A percentile compares a stretch with the other conserved stretches of the same genome.
Conservation (phyloP, 2,797 vertebrate genomes). For the Myripristis jacobus region DNA sequence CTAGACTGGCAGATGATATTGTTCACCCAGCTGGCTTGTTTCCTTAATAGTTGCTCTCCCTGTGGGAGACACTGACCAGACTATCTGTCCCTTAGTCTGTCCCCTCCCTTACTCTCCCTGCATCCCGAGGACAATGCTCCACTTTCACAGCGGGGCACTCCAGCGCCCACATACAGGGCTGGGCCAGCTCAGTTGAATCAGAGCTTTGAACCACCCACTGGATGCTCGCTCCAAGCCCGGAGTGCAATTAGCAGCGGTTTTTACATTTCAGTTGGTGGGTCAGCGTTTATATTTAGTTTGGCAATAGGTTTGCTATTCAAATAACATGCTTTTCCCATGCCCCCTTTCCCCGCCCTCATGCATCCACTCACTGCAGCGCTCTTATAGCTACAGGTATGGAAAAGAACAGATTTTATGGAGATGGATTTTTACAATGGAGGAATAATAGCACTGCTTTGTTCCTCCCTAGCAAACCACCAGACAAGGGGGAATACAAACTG, state of each 20-base stretch:
- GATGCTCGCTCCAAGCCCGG: constrained; percentile 64
- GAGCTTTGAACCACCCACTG: constrained; percentile 83
- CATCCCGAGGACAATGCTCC: constrained; percentile 70
- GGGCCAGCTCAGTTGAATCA: constrained; percentile 67
- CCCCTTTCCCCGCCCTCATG: constrained; percentile 50
- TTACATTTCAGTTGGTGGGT: constrained; percentile 73
- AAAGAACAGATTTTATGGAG: constrained; percentile 76
- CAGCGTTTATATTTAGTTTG: constrained; percentile 79
- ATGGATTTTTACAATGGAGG: constrained; percentile 62
- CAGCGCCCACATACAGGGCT: constrained; percentile 72
- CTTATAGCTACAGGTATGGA: constrained; percentile 74
- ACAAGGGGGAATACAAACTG: constrained; percentile 54
- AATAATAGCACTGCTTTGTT: constrained; percentile 73
- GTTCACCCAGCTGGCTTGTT: background rate
- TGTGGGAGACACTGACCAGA: constrained; percentile 57
- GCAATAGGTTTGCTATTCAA: constrained; percentile 72
- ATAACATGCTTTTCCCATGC: constrained; percentile 75
- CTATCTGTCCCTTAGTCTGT: constrained; percentile 25
- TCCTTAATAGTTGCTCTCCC: constrained; percentile 25
- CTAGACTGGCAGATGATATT: background rate
- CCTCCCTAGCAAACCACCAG: constrained; percentile 71
- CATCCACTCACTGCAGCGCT: constrained; percentile 41
- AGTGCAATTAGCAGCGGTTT: constrained; percentile 76
- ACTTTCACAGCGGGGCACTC: constrained; percentile 72
- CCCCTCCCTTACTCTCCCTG: constrained; percentile 37